Evolutionary conservation across 2,113 vertebrate species (phyloP).

Genomic region (Nothocercus julius): DNA sequence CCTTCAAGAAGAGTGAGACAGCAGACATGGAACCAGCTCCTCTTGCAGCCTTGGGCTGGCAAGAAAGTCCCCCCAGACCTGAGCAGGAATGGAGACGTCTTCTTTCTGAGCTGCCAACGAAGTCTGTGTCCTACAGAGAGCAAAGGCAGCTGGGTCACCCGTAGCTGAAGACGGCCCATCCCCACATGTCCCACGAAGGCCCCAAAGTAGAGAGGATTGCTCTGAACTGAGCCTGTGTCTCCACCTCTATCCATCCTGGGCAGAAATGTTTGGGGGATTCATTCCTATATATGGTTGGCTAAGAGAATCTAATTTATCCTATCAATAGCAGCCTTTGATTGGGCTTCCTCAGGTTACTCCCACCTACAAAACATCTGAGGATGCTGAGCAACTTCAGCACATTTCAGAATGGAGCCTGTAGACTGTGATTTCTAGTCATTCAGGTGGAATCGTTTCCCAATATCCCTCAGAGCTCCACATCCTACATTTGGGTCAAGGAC

Average conservation of each 20-base stretch:
- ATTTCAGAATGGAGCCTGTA: background rate
- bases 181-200: background rate
- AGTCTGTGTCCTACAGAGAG: background rate
- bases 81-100: background rate
- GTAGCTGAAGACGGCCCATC: background rate
- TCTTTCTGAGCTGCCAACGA: background rate
- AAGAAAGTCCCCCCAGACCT: background rate
- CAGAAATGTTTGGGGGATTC: accelerated
- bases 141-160: background rate
- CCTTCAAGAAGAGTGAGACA: background rate
- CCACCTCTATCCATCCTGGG: background rate
- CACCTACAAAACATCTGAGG: background rate
- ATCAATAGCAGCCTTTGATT: background rate
- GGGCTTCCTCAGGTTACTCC: background rate
- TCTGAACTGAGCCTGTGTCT: background rate
- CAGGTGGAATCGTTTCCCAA: background rate
- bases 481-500: background rate
- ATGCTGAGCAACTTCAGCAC: background rate
- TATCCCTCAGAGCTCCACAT: background rate
- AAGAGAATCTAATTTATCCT: background rate
- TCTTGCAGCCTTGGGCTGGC: background rate
- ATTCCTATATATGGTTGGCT: background rate
- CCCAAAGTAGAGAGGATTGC: background rate
- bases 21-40: background rate
- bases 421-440: background rate